A percentile compares a stretch with the other conserved stretches of the same genome.
Evolutionary conservation across 2,797 vertebrate genomes (phyloP).

Genomic region (Rachycentron canadum): DNA sequence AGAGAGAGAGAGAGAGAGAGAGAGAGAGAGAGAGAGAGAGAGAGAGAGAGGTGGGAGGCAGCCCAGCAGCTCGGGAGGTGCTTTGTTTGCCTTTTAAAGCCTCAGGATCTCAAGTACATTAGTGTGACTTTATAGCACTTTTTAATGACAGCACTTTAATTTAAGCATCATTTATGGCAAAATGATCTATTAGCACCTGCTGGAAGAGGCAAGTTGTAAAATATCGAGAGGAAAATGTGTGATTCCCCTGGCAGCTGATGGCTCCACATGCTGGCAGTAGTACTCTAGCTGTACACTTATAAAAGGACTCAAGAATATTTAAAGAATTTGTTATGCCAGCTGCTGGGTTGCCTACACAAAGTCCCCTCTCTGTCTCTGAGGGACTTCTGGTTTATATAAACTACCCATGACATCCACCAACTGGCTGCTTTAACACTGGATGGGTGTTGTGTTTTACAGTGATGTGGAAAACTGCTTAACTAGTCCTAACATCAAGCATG

Average conservation of each 20-base stretch:
- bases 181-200: slow-evolving; percentile 7
- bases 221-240: slow-evolving; percentile 16
- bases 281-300: slow-evolving; percentile 47
- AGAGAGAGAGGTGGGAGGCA: slow-evolving; percentile 19
- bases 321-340: slow-evolving; percentile 82
- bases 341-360: slow-evolving; percentile 72
- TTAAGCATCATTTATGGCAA: slow-evolving; percentile 24
- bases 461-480: slow-evolving; percentile 33
- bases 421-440: slow-evolving; percentile 44
- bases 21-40: too few relatives aligned
- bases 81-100: slow-evolving; percentile 38
- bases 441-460: slow-evolving; percentile 16
- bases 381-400: slow-evolving; percentile 72
- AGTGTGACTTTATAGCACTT: slow-evolving; percentile 26
- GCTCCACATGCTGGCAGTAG: slow-evolving; percentile 39
- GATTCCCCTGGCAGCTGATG: slow-evolving; percentile 53
- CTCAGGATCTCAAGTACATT: slow-evolving; percentile 5
- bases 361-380: slow-evolving; percentile 62
- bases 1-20: too few relatives aligned
- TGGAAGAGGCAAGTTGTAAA: slow-evolving; percentile 24
- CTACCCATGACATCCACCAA: slow-evolving; percentile 67
- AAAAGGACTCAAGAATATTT: slow-evolving; percentile 71
- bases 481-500: slow-evolving; percentile 21
- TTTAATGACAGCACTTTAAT: slow-evolving; percentile 25
- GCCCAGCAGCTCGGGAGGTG: slow-evolving; percentile 9